Percentiles rank a stretch among this genome's conserved stretches.
Conservation (phyloP, 1,140 invertebrate genomes). For the Sinonovacula constricta region DNA sequence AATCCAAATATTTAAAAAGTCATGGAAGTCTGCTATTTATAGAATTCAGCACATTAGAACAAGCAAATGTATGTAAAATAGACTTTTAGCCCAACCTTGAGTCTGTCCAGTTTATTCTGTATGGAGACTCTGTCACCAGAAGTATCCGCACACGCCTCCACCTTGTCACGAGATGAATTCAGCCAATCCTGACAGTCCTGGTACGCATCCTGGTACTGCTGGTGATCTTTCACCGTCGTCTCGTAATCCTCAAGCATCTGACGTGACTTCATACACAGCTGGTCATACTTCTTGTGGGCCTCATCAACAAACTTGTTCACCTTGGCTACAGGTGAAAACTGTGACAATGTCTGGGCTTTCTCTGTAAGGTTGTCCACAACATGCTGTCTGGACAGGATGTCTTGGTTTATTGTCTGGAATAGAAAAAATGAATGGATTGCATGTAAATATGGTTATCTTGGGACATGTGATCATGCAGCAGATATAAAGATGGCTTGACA, state of each 20-base stretch:
- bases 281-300: conserved; percentile 92
- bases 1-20: too few species aligned
- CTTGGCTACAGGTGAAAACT: conserved; percentile 77
- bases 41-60: too few species aligned
- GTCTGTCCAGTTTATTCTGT: conserved; percentile 92
- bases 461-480: too few species aligned
- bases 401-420: conserved; percentile 88
- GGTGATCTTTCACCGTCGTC: conserved; percentile 91
- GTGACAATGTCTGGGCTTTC: conserved; percentile 92
- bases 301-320: conserved; percentile 91
- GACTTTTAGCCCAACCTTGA: conserved; percentile 84
- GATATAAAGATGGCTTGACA: too few species aligned
- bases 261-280: conserved; percentile 92
- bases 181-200: conserved; percentile 94
- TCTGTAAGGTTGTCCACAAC: conserved; percentile 94
- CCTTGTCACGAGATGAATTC: conserved; percentile 90
- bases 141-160: conserved; percentile 91
- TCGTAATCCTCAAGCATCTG: conserved; percentile 91
- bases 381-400: conserved; percentile 94
- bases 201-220: conserved; percentile 91
- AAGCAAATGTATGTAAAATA: too few species aligned
- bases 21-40: too few species aligned
- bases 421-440: background rate
- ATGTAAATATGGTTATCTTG: too few species aligned
- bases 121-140: conserved; percentile 92